phyloP scores from a whole-genome alignment of 2,888 invertebrate genomes.

The Trissoscelio sp. region DNA sequence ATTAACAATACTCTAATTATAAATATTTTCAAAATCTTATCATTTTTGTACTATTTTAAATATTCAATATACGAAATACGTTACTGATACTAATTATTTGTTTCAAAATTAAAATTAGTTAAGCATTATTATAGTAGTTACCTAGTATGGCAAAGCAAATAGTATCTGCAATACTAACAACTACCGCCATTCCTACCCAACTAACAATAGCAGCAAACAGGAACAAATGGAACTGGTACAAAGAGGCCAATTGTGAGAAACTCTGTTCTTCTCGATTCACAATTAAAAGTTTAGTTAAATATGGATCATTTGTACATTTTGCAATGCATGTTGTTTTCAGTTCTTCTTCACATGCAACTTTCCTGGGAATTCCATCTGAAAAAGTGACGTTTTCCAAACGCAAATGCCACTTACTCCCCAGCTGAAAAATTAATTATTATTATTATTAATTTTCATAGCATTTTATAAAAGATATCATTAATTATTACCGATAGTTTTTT shows the following conservation, averaged over 20 bases:
- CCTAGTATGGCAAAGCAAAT: constrained; percentile 94
- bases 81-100: too few relatives aligned
- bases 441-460: not conserved
- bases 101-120: too few relatives aligned
- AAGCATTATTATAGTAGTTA: constrained; percentile 74
- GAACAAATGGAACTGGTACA: constrained; percentile 91
- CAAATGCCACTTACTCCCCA: constrained; percentile 30
- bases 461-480: not conserved
- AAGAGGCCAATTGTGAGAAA: constrained; percentile 78
- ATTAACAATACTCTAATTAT: too few relatives aligned
- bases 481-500: constrained; percentile 70
- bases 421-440: constrained; percentile 23
- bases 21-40: too few relatives aligned
- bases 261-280: constrained; percentile 51
- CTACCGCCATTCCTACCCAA: constrained; percentile 94
- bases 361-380: constrained; percentile 78
- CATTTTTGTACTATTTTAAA: too few relatives aligned
- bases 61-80: too few relatives aligned
- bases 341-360: constrained; percentile 78
- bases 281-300: constrained; percentile 74
- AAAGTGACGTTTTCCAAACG: constrained; percentile 82
- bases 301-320: constrained; percentile 77
- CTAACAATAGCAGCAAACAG: constrained; percentile 90
- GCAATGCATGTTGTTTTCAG: constrained; percentile 84
- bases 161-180: constrained; percentile 94